Conservation (phyloP, 2,113 vertebrate species). For the Pseudopipra pipra region DNA sequence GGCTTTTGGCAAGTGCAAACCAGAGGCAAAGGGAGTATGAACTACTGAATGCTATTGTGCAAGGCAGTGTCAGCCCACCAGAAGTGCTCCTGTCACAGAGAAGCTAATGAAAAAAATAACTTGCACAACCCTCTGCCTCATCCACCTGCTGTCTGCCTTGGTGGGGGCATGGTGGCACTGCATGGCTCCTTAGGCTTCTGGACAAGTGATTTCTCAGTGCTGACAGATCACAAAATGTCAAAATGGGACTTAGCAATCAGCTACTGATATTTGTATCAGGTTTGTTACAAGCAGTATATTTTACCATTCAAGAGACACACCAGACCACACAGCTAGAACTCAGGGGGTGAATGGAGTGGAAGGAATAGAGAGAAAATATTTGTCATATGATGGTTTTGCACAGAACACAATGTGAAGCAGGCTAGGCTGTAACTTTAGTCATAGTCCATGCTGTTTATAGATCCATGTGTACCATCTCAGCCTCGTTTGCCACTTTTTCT, state of each 20-base stretch:
- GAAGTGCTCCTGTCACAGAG: neutral
- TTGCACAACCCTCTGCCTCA: accelerated
- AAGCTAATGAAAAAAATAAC: neutral
- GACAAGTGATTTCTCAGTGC: neutral
- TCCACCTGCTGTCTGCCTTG: neutral
- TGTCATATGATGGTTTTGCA: neutral
- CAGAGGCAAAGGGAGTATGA: neutral
- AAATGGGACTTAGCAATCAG: neutral
- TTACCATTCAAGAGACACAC: neutral
- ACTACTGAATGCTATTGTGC: neutral
- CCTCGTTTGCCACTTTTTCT: accelerated
- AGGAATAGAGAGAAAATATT: neutral
- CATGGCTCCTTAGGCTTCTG: neutral
- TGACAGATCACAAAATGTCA: neutral
- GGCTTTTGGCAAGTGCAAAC: neutral
- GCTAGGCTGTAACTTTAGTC: neutral
- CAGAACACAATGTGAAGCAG: neutral
- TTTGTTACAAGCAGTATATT: neutral
- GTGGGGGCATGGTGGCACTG: neutral
- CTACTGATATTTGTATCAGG: neutral
- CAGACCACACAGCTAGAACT: neutral
- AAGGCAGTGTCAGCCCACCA: neutral
- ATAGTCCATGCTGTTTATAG: neutral
- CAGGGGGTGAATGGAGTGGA: neutral
- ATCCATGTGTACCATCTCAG: neutral